Percentiles rank a stretch among this genome's conserved stretches.
phyloP scores from a whole-genome alignment of 1,140 invertebrate genomes.

The Orius insidiosus region DNA sequence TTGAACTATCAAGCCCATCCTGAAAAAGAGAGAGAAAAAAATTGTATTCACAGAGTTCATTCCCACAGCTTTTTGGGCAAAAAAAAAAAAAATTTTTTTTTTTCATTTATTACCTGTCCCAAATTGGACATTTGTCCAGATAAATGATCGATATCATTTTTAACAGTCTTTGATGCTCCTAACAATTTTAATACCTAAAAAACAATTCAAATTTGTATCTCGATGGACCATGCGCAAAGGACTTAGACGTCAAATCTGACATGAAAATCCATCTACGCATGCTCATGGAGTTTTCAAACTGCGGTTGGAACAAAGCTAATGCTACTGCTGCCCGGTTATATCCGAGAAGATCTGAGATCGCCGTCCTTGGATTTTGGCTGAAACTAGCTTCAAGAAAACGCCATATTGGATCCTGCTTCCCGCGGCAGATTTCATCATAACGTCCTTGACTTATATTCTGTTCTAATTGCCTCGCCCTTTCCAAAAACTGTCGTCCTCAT shows the following conservation, averaged over 20 bases:
- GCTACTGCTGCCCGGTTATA: slow-evolving; percentile 31
- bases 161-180: no score
- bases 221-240: no score
- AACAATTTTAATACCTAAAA: no score
- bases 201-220: no score
- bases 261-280: no score
- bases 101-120: slow-evolving; percentile 14
- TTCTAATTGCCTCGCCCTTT: slow-evolving; percentile 56
- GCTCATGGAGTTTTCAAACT: no score
- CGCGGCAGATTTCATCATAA: slow-evolving; percentile 56
- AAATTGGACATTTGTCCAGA: slow-evolving; percentile 15
- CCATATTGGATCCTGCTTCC: slow-evolving; percentile 50
- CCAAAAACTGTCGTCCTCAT: slow-evolving; percentile 62
- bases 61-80: no score
- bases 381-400: slow-evolving; percentile 71
- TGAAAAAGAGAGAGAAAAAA: background rate
- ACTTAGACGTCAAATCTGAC: no score
- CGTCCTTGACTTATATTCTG: slow-evolving; percentile 39
- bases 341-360: slow-evolving; percentile 36
- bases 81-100: no score
- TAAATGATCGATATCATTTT: slow-evolving; percentile 10
- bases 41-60: no score
- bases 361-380: slow-evolving; percentile 45
- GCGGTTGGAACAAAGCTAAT: no score
- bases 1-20: no score